A percentile compares a stretch with the other conserved stretches of the same genome.
Conservation (phyloP, 2,113 vertebrate genomes). For the Siphamia tubifer region DNA sequence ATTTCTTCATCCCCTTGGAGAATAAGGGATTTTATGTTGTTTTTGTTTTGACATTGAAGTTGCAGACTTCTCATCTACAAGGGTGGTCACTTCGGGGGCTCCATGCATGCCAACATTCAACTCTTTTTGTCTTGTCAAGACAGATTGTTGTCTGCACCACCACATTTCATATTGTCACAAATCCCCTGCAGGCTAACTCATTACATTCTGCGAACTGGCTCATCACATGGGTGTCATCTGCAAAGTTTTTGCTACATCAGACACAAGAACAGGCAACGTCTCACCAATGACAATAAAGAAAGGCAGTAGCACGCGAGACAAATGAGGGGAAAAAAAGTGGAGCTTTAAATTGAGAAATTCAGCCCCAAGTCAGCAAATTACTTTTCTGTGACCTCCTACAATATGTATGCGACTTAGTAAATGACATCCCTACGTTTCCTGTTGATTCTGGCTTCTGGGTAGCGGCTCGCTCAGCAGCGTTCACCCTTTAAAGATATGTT, state of each 20-base stretch:
- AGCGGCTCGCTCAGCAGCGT: conserved; percentile 12
- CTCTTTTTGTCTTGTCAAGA: conserved; percentile 7
- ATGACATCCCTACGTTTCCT: conserved; percentile 20
- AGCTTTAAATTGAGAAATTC: conserved; percentile 8
- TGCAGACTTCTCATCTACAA: not conserved
- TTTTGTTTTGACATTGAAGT: not conserved
- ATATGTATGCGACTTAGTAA: conserved; percentile 42
- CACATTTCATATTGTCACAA: not conserved
- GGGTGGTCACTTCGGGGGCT: not conserved
- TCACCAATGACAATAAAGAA: not conserved
- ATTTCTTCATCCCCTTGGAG: too few relatives aligned
- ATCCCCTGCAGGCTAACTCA: not conserved
- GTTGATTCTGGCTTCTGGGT: conserved; percentile 48
- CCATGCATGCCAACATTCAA: not conserved
- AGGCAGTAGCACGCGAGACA: not conserved
- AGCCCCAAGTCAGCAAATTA: conserved; percentile 20
- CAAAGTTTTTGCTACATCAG: not conserved
- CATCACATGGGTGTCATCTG: conserved; percentile 4
- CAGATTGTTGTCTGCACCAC: not conserved
- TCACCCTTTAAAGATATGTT: conserved; percentile 20
- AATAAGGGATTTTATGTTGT: not conserved
- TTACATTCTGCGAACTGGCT: not conserved
- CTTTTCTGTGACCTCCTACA: conserved; percentile 31
- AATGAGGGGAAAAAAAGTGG: not conserved
- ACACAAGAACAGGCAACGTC: not conserved